Percentiles rank a stretch among this genome's conserved stretches.
phyloP scores from a whole-genome alignment of 2,888 invertebrate species.

The Orthosia gracilis region DNA sequence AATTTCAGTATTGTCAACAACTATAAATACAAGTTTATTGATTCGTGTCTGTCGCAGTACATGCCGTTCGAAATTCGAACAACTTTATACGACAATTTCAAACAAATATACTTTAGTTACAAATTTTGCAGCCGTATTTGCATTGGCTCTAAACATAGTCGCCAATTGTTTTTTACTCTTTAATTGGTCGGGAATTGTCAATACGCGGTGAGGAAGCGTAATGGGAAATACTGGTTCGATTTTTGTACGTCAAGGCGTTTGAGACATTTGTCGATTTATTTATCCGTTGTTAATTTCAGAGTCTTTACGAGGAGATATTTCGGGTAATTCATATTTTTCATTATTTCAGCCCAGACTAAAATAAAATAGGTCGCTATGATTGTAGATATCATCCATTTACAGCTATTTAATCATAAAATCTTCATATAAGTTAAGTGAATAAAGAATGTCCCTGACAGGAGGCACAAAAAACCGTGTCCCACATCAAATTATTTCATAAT shows the following conservation, averaged over 20 bases:
- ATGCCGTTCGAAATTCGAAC: constrained; percentile 35
- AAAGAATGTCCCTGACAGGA: constrained; percentile 41
- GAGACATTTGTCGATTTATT: too few species aligned
- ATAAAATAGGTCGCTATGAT: not conserved
- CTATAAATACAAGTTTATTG: constrained; percentile 61
- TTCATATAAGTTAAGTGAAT: constrained; percentile 33
- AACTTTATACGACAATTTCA: constrained; percentile 41
- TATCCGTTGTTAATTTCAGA: too few species aligned
- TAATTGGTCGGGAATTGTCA: constrained; percentile 29
- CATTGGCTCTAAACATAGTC: constrained; percentile 32
- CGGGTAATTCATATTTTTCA: not conserved
- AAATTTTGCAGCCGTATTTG: constrained; percentile 46
- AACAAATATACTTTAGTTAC: constrained; percentile 43
- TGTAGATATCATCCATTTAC: not conserved
- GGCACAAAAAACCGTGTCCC: constrained; percentile 61
- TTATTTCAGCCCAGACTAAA: not conserved
- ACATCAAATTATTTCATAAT: constrained; percentile 71
- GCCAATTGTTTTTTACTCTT: constrained; percentile 17
- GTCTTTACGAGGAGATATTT: too few species aligned
- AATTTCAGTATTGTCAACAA: constrained; percentile 56
- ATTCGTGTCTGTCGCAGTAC: constrained; percentile 55
- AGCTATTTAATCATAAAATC: constrained; percentile 20
- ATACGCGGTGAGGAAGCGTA: constrained; percentile 27
- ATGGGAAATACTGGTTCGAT: constrained; percentile 10
- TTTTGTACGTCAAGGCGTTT: not conserved